Evolutionary conservation across 1,140 invertebrate species (phyloP), one percentile per base, ranked within the genome.

Genomic region (Aphelinus atriplicis): DNA sequence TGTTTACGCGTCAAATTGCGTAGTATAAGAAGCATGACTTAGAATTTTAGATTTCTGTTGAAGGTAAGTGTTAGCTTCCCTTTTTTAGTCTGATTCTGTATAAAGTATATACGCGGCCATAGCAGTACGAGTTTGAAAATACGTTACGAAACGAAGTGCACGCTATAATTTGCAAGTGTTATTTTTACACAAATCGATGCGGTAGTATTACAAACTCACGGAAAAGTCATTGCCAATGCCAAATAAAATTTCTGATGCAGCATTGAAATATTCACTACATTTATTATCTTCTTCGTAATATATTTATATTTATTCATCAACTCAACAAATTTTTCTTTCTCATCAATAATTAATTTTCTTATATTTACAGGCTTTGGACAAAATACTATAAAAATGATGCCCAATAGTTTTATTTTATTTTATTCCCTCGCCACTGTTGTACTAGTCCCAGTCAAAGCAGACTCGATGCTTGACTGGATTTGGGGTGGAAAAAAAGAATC

Each of bases 391-490:
- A 53, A 26, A 26, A 26, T 26, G 26, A 26, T 26, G 26, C 26
- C 26, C 26, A 26, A 26, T 26, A 26, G 26, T 26, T 26, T 26
- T 9, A 53, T 53, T 4, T 53, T 9, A 53, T 4, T 53, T 6
- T 53, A 9, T 53, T 53, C 4, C 51, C 51, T 53, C 4, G 51
- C 51, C 4, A 6, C 51, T 6, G 51, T 53, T 9, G 2, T 73
- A 62, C 3, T 67, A 26, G 46, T 73, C 7, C 73, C 71, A 55
- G 55, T 71, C 55, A 60, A 69, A 10, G 58, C 75, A 42, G 78
- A 82, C 6, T 84, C 84, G 2, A 63, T 88, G n/a, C 68, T 87
- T 0, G 75, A 78, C 73, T 88, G 87, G 87, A 53, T 88, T 10
- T 87, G 86, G 86, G 70, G 73, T 63, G 78, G 78, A 4, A 3